Evolutionary conservation across 2,888 invertebrate genomes (phyloP).

Genomic region (Limnephilus marmoratus): DNA sequence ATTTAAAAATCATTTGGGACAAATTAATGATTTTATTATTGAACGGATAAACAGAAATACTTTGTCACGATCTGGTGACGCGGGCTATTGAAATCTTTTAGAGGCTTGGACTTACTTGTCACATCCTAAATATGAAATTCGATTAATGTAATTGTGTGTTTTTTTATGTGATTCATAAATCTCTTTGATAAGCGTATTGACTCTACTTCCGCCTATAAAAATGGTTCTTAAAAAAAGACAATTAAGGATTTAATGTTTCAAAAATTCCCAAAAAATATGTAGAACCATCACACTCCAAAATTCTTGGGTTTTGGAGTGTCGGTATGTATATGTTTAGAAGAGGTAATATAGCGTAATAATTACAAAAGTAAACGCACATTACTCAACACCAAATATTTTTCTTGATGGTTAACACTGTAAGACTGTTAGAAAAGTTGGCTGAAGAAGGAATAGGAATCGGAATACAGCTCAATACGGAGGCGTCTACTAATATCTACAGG

Average conservation of each 20-base stretch:
- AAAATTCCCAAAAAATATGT: not conserved
- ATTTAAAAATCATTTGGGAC: conserved; percentile 14
- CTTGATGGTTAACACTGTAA: no score
- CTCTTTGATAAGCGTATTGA: not conserved
- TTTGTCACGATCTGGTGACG: not conserved
- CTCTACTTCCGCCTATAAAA: not conserved
- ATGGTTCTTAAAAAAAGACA: not conserved
- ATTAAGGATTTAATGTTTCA: not conserved
- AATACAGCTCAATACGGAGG: no score
- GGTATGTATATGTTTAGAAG: no score
- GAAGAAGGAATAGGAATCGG: no score
- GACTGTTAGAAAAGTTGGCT: no score
- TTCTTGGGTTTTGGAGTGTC: not conserved
- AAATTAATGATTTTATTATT: conserved; percentile 5
- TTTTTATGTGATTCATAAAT: not conserved
- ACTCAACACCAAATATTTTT: no score
- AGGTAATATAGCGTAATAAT: no score
- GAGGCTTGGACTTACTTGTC: not conserved
- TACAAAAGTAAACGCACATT: no score
- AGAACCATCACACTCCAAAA: not conserved
- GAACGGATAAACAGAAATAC: conserved; percentile 6
- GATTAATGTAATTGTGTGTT: not conserved
- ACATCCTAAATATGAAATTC: not conserved
- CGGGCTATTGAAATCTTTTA: not conserved
- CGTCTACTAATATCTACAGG: no score